Evolutionary conservation across 2,888 invertebrate species (phyloP).

Genomic region (Amblyteles armatorius): DNA sequence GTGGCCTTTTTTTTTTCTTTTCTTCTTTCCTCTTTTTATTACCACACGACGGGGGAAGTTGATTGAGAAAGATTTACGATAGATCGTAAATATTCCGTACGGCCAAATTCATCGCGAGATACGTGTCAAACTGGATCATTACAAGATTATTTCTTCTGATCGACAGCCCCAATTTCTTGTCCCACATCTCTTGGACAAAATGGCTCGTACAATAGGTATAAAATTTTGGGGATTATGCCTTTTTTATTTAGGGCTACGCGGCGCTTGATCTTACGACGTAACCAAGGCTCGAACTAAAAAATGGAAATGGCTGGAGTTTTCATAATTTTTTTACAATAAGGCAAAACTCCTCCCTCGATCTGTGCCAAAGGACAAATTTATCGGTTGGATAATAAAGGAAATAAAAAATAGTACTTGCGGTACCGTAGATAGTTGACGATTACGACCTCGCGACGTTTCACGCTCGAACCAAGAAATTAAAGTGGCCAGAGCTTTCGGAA

Average conservation of each 20-base stretch:
- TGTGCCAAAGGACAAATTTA: too few relatives aligned
- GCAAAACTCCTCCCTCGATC: too few relatives aligned
- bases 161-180: not conserved
- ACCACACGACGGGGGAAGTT: slow-evolving; percentile 39
- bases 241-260: slow-evolving; percentile 21
- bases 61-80: slow-evolving; percentile 76
- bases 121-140: slow-evolving; percentile 80
- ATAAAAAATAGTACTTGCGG: not conserved
- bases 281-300: not conserved
- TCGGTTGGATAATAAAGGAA: too few relatives aligned
- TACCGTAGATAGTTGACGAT: not conserved
- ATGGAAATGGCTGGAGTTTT: not conserved
- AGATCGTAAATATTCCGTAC: slow-evolving; percentile 58
- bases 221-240: slow-evolving; percentile 38
- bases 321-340: not conserved
- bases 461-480: not conserved
- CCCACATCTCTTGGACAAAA: not conserved
- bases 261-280: not conserved
- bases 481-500: not conserved
- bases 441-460: not conserved
- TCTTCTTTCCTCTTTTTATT: slow-evolving; percentile 33
- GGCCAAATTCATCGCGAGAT: slow-evolving; percentile 64
- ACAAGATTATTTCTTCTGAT: slow-evolving; percentile 78
- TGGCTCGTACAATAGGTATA: slow-evolving; percentile 12
- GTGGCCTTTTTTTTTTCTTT: not conserved